Evolutionary conservation across 2,888 invertebrate genomes (phyloP).

Genomic region (Disparrhopalites patrizii): DNA sequence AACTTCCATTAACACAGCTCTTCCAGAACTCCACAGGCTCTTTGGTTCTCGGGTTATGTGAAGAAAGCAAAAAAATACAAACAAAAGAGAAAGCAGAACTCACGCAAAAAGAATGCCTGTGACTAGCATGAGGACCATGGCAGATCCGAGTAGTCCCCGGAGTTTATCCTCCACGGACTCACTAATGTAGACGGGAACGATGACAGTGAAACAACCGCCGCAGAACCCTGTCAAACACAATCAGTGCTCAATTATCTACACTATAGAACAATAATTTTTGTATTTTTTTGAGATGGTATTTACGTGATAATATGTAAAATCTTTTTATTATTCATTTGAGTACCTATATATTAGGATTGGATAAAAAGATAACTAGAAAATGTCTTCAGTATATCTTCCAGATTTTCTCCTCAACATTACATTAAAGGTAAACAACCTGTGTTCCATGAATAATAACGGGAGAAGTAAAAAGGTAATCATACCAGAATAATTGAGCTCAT

Average conservation of each 20-base stretch:
- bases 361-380: too few relatives aligned
- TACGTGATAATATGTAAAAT: too few relatives aligned
- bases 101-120: conserved; percentile 30
- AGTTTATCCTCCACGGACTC: conserved; percentile 74
- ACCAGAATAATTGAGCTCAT: neutral
- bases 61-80: neutral
- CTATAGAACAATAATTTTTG: neutral
- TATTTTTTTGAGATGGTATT: too few relatives aligned
- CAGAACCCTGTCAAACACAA: conserved; percentile 13
- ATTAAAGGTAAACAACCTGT: too few relatives aligned
- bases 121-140: conserved; percentile 27
- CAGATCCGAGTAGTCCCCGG: conserved; percentile 73
- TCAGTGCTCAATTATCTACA: neutral
- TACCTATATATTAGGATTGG: too few relatives aligned
- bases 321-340: too few relatives aligned
- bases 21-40: too few relatives aligned
- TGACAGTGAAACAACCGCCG: conserved; percentile 20
- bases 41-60: too few relatives aligned
- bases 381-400: too few relatives aligned
- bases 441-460: too few relatives aligned
- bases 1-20: too few relatives aligned
- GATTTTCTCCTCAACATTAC: too few relatives aligned
- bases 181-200: conserved; percentile 62
- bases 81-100: neutral
- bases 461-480: neutral